Evolutionary conservation across 2,113 vertebrate genomes (phyloP), one percentile per base, ranked within the genome.

Genomic region (Mus spicilegus): DNA sequence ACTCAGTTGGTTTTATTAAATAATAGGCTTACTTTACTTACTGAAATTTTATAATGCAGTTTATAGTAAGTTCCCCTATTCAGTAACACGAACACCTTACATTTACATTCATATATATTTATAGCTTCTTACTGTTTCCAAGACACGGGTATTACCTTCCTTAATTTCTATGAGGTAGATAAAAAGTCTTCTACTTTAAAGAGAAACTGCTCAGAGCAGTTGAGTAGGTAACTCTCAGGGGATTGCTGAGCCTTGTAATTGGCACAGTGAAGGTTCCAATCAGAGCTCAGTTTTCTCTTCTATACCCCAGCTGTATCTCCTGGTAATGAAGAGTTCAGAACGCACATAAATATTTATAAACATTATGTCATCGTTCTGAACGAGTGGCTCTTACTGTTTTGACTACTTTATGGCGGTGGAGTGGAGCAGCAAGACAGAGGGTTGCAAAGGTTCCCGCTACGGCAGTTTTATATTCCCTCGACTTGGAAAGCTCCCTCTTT

Each of bases 301-400:
- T 89, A 42, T 88, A n/a, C 69, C 84, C 46, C 96, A 93, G 96
- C 96, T 93, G 92, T 67, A 69, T 90, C 92, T 94, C 85, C 54
- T 72, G 78, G 80, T 56, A 67, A 88, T 84, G 22, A 20, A 65
- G 76, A 19, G 33, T 63, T 95, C 76, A 81, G 30, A 33, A n/a
- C 93, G 63, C 46, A 72, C 93, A 84, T 95, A 95, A 97, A 97
- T 95, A 90, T 95, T 96, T 96, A 88, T 90, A 95, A 97, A 96
- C 85, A 94, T 78, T 77, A 87, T 80, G 92, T 90, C 92, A 94
- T 80, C 89, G 69, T 92, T 87, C 92, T 33, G 65, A 96, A 46
- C 30, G 26, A 89, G 11, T 20, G 14, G 28, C 46, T 92, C 92
- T 81, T 67, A 58, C 61, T 76, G 1, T 92, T 90, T 92, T 73